Evolutionary conservation across 2,113 vertebrate genomes (phyloP).

Genomic region (Panurus biarmicus): DNA sequence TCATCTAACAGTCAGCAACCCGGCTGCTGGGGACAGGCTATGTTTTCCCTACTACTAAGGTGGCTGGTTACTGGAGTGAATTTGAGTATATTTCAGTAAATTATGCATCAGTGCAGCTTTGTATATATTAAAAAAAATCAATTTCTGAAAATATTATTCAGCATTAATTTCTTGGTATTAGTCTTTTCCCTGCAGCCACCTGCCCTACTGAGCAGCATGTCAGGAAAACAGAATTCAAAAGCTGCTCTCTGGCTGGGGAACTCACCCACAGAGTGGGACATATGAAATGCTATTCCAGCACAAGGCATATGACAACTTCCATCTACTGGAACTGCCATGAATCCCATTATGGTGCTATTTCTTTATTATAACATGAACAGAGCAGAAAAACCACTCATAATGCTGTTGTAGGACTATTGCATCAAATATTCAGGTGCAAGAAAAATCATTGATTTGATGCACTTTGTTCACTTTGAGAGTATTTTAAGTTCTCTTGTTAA

Average conservation of each 20-base stretch:
- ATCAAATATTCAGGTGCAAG: background rate
- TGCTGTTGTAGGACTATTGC: background rate
- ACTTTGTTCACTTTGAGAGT: background rate
- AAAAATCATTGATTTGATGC: background rate
- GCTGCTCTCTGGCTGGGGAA: background rate
- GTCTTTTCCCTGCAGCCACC: background rate
- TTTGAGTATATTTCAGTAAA: slow-evolving; percentile 53
- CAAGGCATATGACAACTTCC: background rate
- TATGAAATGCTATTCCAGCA: background rate
- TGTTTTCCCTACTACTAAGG: slow-evolving; percentile 70
- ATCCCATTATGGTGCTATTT: background rate
- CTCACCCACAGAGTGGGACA: background rate
- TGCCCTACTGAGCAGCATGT: background rate
- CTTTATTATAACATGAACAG: background rate
- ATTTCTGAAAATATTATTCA: background rate
- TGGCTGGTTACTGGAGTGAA: slow-evolving; percentile 73
- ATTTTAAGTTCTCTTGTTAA: background rate
- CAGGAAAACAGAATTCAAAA: background rate
- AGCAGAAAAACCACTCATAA: background rate
- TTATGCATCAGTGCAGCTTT: slow-evolving; percentile 67
- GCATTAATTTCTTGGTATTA: background rate
- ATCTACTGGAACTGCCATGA: background rate
- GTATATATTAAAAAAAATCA: slow-evolving; percentile 75
- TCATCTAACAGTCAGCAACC: slow-evolving; percentile 57
- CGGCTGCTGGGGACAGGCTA: slow-evolving; percentile 65